Evolutionary conservation across 2,888 invertebrate genomes (phyloP), one percentile per base, ranked within the genome.

Genomic region (Xylota segnis): DNA sequence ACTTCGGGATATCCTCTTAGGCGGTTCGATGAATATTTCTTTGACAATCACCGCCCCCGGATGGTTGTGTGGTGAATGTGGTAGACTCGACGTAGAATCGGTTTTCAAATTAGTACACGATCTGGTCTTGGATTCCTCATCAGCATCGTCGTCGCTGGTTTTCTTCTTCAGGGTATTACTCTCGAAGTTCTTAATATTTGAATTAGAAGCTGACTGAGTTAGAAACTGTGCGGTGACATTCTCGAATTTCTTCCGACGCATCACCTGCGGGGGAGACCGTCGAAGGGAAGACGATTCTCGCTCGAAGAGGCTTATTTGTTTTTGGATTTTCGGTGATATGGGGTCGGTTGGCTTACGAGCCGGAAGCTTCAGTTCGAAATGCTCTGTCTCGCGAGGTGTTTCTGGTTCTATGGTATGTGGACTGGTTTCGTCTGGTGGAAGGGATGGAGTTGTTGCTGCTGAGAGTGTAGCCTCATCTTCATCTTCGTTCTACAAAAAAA

Each of bases 401-500:
- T 86, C 86, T 7, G 72, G 32, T n/a, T 86, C 86, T 1, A 74
- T 72, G 5, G 72, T 76, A 18, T 86, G 76, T 40, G 50, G 91
- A 88, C 88, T 88, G 6, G 89, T 87, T 18, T 91, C 90, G 59
- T 90, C 89, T 12, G 86, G 81, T 12, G 90, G 90, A 72, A 91
- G 84, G 7, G 92, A 59, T 5, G 91, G 88, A 89, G 92, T 93
- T 0, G 93, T 93, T 66, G 94, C 94, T 16, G 92, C 92, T 47
- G 94, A 94, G 12, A 94, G 89, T 0, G 94, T 94, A 74, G 94
- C 94, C 84, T 94, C 94, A 77, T 94, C 94, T 88, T 92, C 92
- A 7, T 94, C 94, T 12, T 94, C 92, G 12, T 88, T 93, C 54
- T 82, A 23, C 3, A 1, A 23, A 23, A n/a, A 32, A 74, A 12